Percentiles rank a stretch among this genome's conserved stretches.
Conservation (phyloP, 2,888 invertebrate species). For the Acleris laterana region DNA sequence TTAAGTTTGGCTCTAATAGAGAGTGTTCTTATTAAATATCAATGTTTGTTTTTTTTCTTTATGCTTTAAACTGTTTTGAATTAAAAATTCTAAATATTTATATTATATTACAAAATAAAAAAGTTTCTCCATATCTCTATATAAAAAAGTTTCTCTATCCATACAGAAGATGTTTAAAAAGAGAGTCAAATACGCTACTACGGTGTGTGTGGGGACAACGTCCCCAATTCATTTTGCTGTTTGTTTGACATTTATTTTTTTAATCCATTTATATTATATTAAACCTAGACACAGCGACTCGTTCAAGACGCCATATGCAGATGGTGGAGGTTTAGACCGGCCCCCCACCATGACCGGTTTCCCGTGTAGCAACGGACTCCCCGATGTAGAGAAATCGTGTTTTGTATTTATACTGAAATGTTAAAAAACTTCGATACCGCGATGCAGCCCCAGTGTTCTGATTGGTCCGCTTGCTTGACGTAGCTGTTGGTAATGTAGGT, state of each 20-base stretch:
- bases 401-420: slow-evolving; percentile 50
- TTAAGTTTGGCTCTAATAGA: too few relatives aligned
- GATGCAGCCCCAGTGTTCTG: slow-evolving; percentile 38
- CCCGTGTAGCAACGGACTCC: slow-evolving; percentile 70
- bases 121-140: too few relatives aligned
- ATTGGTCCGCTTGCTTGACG: slow-evolving; percentile 37
- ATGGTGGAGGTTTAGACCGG: slow-evolving; percentile 57
- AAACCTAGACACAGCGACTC: slow-evolving; percentile 40
- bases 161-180: slow-evolving; percentile 46
- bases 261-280: slow-evolving; percentile 35
- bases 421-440: slow-evolving; percentile 48
- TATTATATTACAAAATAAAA: too few relatives aligned
- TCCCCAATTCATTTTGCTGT: slow-evolving; percentile 37
- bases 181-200: slow-evolving; percentile 52
- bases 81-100: too few relatives aligned
- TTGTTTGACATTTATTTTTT: slow-evolving; percentile 37
- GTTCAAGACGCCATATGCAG: slow-evolving; percentile 55
- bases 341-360: slow-evolving; percentile 59
- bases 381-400: slow-evolving; percentile 24
- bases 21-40: too few relatives aligned
- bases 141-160: too few relatives aligned
- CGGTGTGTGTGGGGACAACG: slow-evolving; percentile 37
- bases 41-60: too few relatives aligned
- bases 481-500: slow-evolving; percentile 22
- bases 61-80: too few relatives aligned